Conservation (phyloP, 2,113 vertebrate genomes). For the Gymnogyps californianus region DNA sequence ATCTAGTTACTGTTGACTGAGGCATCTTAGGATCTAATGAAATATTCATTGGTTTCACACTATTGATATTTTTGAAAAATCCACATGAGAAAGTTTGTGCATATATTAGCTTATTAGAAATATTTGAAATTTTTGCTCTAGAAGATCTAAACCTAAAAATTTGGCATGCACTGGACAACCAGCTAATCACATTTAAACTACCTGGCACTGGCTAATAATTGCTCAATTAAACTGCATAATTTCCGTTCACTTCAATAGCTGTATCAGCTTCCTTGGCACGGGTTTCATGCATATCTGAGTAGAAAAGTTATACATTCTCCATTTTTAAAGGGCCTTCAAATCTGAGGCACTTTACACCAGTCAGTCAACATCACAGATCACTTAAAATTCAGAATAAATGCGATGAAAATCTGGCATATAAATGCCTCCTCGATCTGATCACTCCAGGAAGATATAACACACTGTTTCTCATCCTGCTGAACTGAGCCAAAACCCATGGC, state of each 20-base stretch:
- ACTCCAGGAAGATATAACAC: neutral
- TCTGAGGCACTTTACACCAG: neutral
- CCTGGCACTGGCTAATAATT: neutral
- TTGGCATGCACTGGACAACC: neutral
- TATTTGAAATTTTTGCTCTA: neutral
- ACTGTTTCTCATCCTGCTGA: neutral
- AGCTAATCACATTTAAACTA: slow-evolving; percentile 5
- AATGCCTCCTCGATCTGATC: neutral
- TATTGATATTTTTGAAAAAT: neutral
- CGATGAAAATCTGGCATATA: neutral
- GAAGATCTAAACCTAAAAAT: neutral
- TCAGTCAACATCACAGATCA: neutral
- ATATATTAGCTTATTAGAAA: slow-evolving; percentile 1
- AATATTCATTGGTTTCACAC: slow-evolving; percentile 49
- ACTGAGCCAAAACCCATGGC: neutral
- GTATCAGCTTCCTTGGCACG: neutral
- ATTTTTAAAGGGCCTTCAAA: slow-evolving; percentile 19
- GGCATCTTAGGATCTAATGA: slow-evolving; percentile 5
- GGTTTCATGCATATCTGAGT: neutral
- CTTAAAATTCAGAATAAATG: slow-evolving; percentile 18
- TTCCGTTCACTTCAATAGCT: neutral
- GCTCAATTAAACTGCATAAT: neutral
- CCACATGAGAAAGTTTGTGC: neutral
- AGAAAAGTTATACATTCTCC: neutral
- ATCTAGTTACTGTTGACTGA: slow-evolving; percentile 14